Percentiles rank a stretch among this genome's conserved stretches.
Evolutionary conservation across 2,113 vertebrate species (phyloP).

Genomic region (Crotalus viridis): DNA sequence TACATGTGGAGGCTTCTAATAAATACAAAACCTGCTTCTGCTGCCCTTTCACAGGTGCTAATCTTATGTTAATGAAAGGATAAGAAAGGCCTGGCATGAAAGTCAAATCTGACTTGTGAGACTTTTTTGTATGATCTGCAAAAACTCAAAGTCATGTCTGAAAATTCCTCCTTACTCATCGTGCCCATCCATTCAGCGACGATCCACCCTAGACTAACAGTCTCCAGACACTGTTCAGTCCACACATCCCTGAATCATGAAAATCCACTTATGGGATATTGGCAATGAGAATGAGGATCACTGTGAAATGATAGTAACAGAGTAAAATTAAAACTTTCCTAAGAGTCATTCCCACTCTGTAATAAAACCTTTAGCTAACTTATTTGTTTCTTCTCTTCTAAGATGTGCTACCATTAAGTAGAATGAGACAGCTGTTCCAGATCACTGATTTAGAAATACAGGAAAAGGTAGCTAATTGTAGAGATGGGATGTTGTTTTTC

Average conservation of each 20-base stretch:
- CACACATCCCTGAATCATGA: background rate
- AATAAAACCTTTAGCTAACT: background rate
- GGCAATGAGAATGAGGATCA: background rate
- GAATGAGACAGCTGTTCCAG: background rate
- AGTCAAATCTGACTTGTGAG: background rate
- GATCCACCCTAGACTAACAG: background rate
- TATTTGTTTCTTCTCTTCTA: background rate
- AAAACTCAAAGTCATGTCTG: background rate
- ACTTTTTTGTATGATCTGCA: background rate
- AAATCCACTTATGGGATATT: background rate
- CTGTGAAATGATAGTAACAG: background rate
- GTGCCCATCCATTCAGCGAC: background rate
- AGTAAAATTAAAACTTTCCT: background rate
- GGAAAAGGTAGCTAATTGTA: background rate
- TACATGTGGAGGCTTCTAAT: background rate
- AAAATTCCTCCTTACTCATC: background rate
- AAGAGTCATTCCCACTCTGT: background rate
- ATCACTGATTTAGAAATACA: background rate
- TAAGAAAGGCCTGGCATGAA: background rate
- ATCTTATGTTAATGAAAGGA: background rate
- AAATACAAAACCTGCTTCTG: background rate
- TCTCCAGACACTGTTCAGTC: background rate
- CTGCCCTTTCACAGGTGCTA: background rate
- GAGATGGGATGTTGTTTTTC: background rate
- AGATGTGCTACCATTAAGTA: background rate